Evolutionary conservation across 2,113 vertebrate species (phyloP).

Genomic region (Pao palembangensis): DNA sequence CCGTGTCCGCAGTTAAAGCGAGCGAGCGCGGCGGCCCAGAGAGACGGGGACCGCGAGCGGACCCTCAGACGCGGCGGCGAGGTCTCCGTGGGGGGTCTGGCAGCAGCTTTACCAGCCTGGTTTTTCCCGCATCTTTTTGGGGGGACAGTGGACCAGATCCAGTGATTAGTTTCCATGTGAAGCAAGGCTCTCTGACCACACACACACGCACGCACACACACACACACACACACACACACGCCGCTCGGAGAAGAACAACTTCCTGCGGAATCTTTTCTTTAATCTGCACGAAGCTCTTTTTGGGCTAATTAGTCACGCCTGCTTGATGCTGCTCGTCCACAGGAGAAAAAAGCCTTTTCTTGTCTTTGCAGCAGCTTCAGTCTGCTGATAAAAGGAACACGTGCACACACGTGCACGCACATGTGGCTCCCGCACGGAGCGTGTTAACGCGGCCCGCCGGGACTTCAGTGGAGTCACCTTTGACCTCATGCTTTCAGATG

Average conservation of each 20-base stretch:
- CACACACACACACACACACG: slow-evolving; percentile 20
- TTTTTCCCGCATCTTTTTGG: slow-evolving; percentile 22
- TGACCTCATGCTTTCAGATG: slow-evolving; percentile 17
- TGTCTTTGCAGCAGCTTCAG: slow-evolving; percentile 7
- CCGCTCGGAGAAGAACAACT: slow-evolving; percentile 31
- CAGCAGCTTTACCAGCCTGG: slow-evolving; percentile 47
- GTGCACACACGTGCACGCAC: background rate
- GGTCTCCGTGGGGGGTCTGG: slow-evolving; percentile 57
- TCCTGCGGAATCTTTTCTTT: slow-evolving; percentile 22
- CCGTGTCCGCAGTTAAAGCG: slow-evolving; percentile 14
- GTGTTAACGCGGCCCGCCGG: slow-evolving; percentile 9
- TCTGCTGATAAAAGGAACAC: background rate
- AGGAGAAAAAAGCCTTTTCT: slow-evolving; percentile 1
- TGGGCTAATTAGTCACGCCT: slow-evolving; percentile 39
- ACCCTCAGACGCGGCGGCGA: slow-evolving; percentile 42
- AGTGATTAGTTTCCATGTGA: slow-evolving; percentile 63
- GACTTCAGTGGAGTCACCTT: slow-evolving; percentile 24
- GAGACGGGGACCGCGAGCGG: slow-evolving; percentile 42
- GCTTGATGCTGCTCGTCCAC: slow-evolving; percentile 17
- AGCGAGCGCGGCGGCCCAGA: slow-evolving; percentile 17
- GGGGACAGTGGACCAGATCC: slow-evolving; percentile 53
- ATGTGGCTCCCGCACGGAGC: background rate
- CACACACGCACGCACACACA: slow-evolving; percentile 38
- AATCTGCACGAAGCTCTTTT: slow-evolving; percentile 26
- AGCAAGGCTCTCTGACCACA: slow-evolving; percentile 38